Percentiles rank a stretch among this genome's conserved stretches.
phyloP scores from a whole-genome alignment of 2,797 vertebrate species.

The Pipistrellus pygmaeus region DNA sequence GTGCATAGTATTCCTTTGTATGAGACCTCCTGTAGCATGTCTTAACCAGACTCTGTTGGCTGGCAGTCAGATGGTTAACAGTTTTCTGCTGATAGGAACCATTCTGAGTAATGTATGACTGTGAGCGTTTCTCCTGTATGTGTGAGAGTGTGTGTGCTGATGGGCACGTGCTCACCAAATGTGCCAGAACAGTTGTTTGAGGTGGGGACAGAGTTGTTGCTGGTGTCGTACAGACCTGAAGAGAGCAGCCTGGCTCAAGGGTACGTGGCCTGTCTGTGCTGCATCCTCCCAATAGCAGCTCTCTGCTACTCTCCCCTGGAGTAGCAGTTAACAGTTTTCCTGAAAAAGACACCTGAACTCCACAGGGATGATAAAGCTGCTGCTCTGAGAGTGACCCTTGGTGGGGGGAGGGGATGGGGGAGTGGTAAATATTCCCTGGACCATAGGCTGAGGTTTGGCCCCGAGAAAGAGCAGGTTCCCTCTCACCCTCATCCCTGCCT shows the following conservation, averaged over 20 bases:
- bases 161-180: background rate
- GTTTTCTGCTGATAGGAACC: background rate
- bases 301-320: background rate
- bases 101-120: background rate
- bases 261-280: rapidly evolving
- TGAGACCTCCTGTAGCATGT: background rate
- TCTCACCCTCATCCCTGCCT: background rate
- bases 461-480: background rate
- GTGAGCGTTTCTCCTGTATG: too few relatives aligned
- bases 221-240: background rate
- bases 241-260: background rate
- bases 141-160: background rate
- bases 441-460: background rate
- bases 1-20: too few relatives aligned
- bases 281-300: background rate
- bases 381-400: background rate
- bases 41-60: background rate
- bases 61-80: background rate
- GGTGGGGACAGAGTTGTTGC: too few relatives aligned
- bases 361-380: background rate
- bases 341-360: background rate
- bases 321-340: background rate
- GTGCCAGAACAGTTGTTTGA: background rate
- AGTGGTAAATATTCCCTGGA: background rate
- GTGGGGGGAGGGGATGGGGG: background rate